Percentiles rank a stretch among this genome's conserved stretches.
Conservation (phyloP, 2,888 invertebrate species). For the Agrotis exclamationis region DNA sequence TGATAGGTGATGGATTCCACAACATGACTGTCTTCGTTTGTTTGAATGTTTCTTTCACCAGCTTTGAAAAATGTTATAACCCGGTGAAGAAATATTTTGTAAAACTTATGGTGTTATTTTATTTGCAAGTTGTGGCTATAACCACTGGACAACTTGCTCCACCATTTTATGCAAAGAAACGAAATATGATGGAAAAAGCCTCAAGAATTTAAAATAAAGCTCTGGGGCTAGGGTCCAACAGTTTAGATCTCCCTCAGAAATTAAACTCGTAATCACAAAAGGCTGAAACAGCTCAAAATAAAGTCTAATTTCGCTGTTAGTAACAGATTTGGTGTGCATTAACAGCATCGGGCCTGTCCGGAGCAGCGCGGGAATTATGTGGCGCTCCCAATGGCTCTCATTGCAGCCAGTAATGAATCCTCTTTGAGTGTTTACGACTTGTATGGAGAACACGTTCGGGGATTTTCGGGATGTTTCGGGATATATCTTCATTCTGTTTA, state of each 20-base stretch:
- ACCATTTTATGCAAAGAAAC: too few relatives aligned
- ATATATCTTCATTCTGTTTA: slow-evolving; percentile 6
- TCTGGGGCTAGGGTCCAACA: not conserved
- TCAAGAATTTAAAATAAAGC: slow-evolving; percentile 3
- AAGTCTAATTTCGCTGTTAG: slow-evolving; percentile 3
- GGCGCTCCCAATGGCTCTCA: slow-evolving; percentile 24
- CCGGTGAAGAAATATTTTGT: too few relatives aligned
- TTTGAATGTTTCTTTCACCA: too few relatives aligned
- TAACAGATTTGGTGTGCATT: not conserved
- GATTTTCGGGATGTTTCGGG: not conserved
- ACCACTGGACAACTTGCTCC: too few relatives aligned
- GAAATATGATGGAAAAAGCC: not conserved
- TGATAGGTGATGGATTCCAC: too few relatives aligned
- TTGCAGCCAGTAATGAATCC: slow-evolving; percentile 49
- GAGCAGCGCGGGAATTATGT: slow-evolving; percentile 9
- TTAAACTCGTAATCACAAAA: slow-evolving; percentile 31
- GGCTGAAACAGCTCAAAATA: slow-evolving; percentile 16
- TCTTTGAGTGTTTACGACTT: slow-evolving; percentile 14
- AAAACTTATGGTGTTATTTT: too few relatives aligned
- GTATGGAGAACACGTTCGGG: not conserved
- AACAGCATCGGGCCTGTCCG: slow-evolving; percentile 14
- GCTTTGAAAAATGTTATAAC: too few relatives aligned
- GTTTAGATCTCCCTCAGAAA: slow-evolving; percentile 24
- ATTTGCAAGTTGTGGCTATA: too few relatives aligned
- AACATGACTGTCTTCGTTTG: too few relatives aligned